Evolutionary conservation across 2,888 invertebrate species (phyloP).

Genomic region (Galeruca laticollis): DNA sequence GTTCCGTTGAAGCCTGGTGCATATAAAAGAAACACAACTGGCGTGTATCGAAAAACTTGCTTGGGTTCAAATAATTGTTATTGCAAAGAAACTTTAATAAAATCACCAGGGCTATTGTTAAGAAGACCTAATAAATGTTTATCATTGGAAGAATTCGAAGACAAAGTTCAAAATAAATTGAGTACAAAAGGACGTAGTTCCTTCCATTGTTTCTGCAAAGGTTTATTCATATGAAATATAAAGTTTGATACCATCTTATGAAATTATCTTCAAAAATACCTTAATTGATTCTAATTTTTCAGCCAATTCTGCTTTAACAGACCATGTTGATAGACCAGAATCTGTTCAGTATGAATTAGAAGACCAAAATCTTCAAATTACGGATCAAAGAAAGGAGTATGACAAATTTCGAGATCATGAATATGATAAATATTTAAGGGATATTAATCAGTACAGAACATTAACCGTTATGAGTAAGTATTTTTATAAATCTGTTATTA

Average conservation of each 20-base stretch:
- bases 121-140: slow-evolving; percentile 46
- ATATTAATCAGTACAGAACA: slow-evolving; percentile 36
- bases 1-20: slow-evolving; percentile 4
- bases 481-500: slow-evolving; percentile 40
- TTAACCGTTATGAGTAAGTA: slow-evolving; percentile 14
- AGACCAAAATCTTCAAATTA: slow-evolving; percentile 29
- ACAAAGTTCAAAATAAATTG: slow-evolving; percentile 19
- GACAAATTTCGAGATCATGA: slow-evolving; percentile 41
- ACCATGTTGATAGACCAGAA: slow-evolving; percentile 12
- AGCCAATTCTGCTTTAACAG: slow-evolving; percentile 5
- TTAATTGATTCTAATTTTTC: not conserved
- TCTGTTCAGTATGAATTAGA: slow-evolving; percentile 24
- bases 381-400: slow-evolving; percentile 46
- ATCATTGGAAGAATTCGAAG: slow-evolving; percentile 24
- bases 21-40: not conserved
- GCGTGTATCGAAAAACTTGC: slow-evolving; percentile 37
- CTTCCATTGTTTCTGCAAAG: slow-evolving; percentile 42
- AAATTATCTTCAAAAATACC: not conserved
- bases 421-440: slow-evolving; percentile 33
- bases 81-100: slow-evolving; percentile 43
- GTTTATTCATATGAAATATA: not conserved
- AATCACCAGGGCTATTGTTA: slow-evolving; percentile 40
- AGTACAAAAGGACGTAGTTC: slow-evolving; percentile 31
- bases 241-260: not conserved
- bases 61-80: slow-evolving; percentile 49